Conservation (phyloP, 2,797 vertebrate species). For the Bovichtus diacanthus region DNA sequence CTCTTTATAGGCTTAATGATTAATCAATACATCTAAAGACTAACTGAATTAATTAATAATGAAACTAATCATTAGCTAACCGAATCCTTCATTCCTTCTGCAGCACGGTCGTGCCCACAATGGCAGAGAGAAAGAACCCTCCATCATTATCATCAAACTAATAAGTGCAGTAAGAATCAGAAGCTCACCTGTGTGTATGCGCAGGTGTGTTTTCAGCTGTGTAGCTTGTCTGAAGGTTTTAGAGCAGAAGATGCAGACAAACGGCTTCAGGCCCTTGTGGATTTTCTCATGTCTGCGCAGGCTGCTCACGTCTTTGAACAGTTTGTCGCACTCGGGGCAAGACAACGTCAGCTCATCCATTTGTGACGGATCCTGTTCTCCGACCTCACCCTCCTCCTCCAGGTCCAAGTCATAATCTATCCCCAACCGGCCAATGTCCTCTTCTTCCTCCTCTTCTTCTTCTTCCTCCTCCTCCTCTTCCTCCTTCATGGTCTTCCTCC, state of each 20-base stretch:
- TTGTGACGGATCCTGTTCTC: conserved; percentile 65
- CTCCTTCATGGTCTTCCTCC: conserved; percentile 31
- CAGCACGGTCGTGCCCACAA: background rate
- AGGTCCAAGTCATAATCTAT: conserved; percentile 73
- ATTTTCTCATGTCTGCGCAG: conserved; percentile 96
- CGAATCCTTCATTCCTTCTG: too few species aligned
- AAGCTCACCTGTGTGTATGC: conserved; percentile 95
- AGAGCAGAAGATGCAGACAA: conserved; percentile 94
- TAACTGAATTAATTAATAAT: background rate
- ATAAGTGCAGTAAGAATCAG: background rate
- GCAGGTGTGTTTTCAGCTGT: conserved; percentile 97
- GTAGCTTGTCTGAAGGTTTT: conserved; percentile 97
- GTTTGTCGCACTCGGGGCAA: conserved; percentile 92
- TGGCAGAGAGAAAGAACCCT: background rate
- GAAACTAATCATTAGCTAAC: background rate
- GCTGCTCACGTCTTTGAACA: conserved; percentile 96
- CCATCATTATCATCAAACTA: background rate
- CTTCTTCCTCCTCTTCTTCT: conserved; percentile 36
- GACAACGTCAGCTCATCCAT: conserved; percentile 85
- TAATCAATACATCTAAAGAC: background rate
- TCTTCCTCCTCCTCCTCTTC: conserved; percentile 28
- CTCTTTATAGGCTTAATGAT: background rate
- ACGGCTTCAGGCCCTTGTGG: conserved; percentile 97
- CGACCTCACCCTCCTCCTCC: conserved; percentile 56
- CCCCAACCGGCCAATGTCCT: conserved; percentile 18